Evolutionary conservation across 2,113 vertebrate species (phyloP).

Genomic region (Sarotherodon lohbergeri): DNA sequence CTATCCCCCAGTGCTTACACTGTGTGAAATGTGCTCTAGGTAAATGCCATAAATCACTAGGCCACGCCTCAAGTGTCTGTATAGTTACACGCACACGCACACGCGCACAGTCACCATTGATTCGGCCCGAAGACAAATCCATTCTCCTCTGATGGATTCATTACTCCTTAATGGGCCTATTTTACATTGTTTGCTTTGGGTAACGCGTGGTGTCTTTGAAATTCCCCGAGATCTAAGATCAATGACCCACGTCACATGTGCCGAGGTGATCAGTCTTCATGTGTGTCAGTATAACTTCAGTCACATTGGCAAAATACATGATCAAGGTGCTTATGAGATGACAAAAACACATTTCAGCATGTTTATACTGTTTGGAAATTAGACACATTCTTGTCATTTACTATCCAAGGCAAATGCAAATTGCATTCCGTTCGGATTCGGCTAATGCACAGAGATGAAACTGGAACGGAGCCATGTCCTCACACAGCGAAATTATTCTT

Average conservation of each 20-base stretch:
- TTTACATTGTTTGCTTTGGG: conserved; percentile 80
- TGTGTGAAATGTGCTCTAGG: conserved; percentile 40
- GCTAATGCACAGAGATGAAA: conserved; percentile 41
- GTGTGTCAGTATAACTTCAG: neutral
- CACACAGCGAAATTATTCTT: conserved; percentile 35
- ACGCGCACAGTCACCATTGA: conserved; percentile 51
- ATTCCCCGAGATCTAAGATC: conserved; percentile 72
- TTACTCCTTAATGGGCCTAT: conserved; percentile 79
- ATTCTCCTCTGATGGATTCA: conserved; percentile 76
- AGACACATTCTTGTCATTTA: conserved; percentile 17
- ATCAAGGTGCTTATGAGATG: conserved; percentile 21
- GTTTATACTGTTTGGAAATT: conserved; percentile 12
- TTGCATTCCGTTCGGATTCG: conserved; percentile 6
- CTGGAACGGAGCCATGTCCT: conserved; percentile 44
- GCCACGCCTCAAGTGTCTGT: conserved; percentile 37
- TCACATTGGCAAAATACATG: conserved; percentile 28
- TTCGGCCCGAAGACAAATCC: conserved; percentile 72
- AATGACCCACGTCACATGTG: conserved; percentile 48
- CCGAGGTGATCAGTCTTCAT: conserved; percentile 51
- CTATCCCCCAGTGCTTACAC: conserved; percentile 32
- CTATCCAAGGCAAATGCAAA: conserved; percentile 28
- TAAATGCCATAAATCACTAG: conserved; percentile 64
- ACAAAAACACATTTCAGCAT: conserved; percentile 5
- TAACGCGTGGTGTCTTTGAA: conserved; percentile 68
- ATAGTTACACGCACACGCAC: neutral